A percentile compares a stretch with the other conserved stretches of the same genome.
These are phyloP conservation scores for Temnothorax unifasciatus DNA, from an alignment of 2,888 invertebrate genomes.

Conservation along the genomic window DNA sequence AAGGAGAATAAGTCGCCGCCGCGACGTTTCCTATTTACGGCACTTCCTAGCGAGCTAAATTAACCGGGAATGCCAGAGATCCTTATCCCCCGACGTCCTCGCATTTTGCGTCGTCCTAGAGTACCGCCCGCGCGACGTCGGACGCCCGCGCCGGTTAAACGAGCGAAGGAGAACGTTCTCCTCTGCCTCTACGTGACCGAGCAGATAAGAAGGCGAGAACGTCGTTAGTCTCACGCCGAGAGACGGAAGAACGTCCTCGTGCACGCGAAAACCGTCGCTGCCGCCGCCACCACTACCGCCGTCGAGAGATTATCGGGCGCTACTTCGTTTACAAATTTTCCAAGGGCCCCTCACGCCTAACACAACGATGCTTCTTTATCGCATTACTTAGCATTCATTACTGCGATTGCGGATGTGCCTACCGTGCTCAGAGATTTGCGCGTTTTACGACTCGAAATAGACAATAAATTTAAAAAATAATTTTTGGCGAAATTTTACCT, in stretches of 20 bases:
- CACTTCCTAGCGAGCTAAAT: slow-evolving; percentile 82
- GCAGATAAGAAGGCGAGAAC: slow-evolving; percentile 84
- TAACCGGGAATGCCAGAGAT: slow-evolving; percentile 82
- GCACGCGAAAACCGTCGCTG: slow-evolving; percentile 82
- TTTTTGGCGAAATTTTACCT: neutral
- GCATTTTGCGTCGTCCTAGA: slow-evolving; percentile 74
- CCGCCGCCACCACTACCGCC: neutral
- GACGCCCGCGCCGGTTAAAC: slow-evolving; percentile 42
- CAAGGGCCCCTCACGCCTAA: neutral
- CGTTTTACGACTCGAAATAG: neutral
- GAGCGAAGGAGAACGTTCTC: slow-evolving; percentile 66
- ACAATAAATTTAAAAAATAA: neutral
- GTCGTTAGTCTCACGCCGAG: slow-evolving; percentile 84
- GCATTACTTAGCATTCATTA: slow-evolving; percentile 73
- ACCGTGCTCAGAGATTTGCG: neutral
- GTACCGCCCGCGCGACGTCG: slow-evolving; percentile 55
- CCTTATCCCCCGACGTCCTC: slow-evolving; percentile 77
- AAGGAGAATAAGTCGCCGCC: slow-evolving; percentile 67
- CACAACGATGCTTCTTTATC: slow-evolving; percentile 66
- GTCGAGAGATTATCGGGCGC: slow-evolving; percentile 79
- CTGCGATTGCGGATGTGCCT: slow-evolving; percentile 20
- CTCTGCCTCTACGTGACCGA: slow-evolving; percentile 79
- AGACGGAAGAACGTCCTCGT: slow-evolving; percentile 82
- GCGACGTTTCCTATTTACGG: slow-evolving; percentile 83
- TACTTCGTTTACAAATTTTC: slow-evolving; percentile 77